Conservation (phyloP, 2,113 vertebrate genomes). For the Gavialis gangeticus region DNA sequence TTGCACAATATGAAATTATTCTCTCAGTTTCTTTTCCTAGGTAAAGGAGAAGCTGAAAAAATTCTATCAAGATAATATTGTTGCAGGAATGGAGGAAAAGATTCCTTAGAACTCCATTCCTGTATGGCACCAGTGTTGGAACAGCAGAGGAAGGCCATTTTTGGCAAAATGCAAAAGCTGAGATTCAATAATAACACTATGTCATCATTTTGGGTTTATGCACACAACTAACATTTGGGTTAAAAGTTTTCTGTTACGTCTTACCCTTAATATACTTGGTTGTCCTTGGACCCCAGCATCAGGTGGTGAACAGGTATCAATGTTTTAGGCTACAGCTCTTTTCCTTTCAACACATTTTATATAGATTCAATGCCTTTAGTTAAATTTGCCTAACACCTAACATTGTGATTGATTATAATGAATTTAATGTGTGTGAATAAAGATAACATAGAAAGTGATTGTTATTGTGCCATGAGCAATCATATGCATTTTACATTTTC, state of each 20-base stretch:
- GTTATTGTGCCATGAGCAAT: not conserved
- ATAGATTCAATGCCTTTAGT: not conserved
- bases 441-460: not conserved
- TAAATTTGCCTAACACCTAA: not conserved
- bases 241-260: not conserved
- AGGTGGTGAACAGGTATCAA: not conserved
- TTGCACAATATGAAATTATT: not conserved
- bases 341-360: not conserved
- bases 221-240: not conserved
- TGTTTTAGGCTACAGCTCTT: not conserved
- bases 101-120: fast-evolving
- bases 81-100: not conserved
- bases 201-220: not conserved
- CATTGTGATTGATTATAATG: not conserved
- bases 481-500: not conserved
- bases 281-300: not conserved
- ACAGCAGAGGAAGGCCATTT: not conserved
- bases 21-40: not conserved
- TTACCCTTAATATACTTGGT: not conserved
- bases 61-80: not conserved
- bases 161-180: not conserved
- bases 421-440: not conserved
- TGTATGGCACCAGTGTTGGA: not conserved
- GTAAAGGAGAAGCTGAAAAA: not conserved
- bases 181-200: not conserved